These are phyloP conservation scores for Pollenia labialis DNA, from an alignment of 2,888 invertebrate genomes.

Conservation along the genomic window DNA sequence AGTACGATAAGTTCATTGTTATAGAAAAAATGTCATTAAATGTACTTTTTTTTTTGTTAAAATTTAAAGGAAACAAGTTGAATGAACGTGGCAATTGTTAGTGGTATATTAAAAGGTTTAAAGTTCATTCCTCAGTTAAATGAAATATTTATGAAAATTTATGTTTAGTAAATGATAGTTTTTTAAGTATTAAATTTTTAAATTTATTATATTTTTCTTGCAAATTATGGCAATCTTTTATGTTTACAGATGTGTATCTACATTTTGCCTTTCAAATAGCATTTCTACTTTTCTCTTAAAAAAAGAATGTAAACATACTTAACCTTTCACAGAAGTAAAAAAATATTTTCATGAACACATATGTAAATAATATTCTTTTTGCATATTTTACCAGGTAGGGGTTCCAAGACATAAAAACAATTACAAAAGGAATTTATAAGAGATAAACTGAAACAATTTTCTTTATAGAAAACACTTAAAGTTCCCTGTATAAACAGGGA, in stretches of 20 bases:
- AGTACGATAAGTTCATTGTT: slow-evolving; percentile 13
- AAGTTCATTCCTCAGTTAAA: slow-evolving; percentile 5
- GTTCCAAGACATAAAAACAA: not conserved
- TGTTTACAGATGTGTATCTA: too few species aligned
- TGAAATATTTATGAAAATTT: slow-evolving; percentile 10
- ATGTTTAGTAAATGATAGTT: not conserved
- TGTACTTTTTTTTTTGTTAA: slow-evolving; percentile 23
- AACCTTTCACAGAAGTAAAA: slow-evolving; percentile 22
- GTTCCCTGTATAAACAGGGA: too few species aligned
- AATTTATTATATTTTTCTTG: not conserved
- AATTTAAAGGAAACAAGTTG: slow-evolving; percentile 18
- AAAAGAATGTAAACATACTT: slow-evolving; percentile 24
- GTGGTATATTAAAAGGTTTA: slow-evolving; percentile 7
- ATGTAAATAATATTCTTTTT: not conserved
- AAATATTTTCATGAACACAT: slow-evolving; percentile 12
- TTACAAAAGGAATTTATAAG: too few species aligned
- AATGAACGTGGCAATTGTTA: slow-evolving; percentile 41
- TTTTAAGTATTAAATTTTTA: not conserved
- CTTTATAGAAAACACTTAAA: too few species aligned
- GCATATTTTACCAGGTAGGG: not conserved
- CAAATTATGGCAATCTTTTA: not conserved
- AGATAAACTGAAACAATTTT: too few species aligned
- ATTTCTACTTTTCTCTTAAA: slow-evolving; percentile 3
- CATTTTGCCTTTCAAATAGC: not conserved
- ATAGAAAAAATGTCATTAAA: not conserved